These are phyloP conservation scores for Ia io DNA, from an alignment of 2,113 vertebrate genomes.

Conservation along the genomic window DNA sequence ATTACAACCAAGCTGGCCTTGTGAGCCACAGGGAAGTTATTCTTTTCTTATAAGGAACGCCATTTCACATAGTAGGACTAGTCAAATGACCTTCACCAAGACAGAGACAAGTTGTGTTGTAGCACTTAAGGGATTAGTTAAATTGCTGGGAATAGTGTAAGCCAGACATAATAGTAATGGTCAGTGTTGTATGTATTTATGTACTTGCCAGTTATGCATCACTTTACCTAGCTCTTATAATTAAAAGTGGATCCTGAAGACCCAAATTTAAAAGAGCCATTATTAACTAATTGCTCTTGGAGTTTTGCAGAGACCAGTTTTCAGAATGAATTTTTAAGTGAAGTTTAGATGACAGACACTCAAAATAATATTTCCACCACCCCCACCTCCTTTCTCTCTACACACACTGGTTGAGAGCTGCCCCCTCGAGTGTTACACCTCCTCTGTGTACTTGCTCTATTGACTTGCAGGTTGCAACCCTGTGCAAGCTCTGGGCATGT, in stretches of 20 bases:
- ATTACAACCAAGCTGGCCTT: not conserved
- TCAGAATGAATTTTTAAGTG: constrained; percentile 51
- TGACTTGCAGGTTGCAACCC: not conserved
- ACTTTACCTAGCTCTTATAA: constrained; percentile 50
- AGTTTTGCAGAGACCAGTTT: constrained; percentile 46
- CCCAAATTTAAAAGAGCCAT: constrained; percentile 48
- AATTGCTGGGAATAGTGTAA: constrained; percentile 49
- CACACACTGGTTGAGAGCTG: not conserved
- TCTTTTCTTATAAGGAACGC: not conserved
- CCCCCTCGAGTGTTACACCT: not conserved
- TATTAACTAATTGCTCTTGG: constrained; percentile 47
- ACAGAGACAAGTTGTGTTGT: constrained; percentile 45
- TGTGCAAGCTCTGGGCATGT: not conserved
- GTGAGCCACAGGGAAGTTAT: not conserved
- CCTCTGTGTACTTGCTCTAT: not conserved
- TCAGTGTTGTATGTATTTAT: constrained; percentile 57
- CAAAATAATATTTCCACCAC: not conserved
- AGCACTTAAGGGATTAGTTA: constrained; percentile 64
- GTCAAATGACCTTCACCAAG: constrained; percentile 63
- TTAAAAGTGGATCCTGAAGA: constrained; percentile 57
- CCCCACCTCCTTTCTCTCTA: not conserved
- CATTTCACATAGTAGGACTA: constrained; percentile 45
- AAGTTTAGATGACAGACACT: constrained; percentile 21
- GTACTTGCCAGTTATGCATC: constrained; percentile 57
- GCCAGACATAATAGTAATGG: constrained; percentile 65